These are phyloP conservation scores for Drosophila ficusphila DNA, from an alignment of 1,140 invertebrate species.

Conservation along the genomic window DNA sequence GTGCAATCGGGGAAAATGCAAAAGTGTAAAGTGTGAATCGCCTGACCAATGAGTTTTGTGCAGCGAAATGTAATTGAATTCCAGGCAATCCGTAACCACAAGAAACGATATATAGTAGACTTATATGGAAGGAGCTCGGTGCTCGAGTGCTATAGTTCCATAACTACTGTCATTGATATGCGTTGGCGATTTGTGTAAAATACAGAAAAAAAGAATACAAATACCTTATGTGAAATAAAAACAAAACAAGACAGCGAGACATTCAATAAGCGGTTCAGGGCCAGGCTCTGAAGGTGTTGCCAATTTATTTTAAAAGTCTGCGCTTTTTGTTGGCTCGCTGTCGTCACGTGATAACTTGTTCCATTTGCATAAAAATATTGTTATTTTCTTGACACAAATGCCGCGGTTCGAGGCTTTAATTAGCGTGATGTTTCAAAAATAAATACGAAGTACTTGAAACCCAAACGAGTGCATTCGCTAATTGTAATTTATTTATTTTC, in stretches of 20 bases:
- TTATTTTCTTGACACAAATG: conserved; percentile 57
- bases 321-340: conserved; percentile 44
- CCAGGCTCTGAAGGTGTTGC: conserved; percentile 72
- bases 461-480: conserved; percentile 1
- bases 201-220: conserved; percentile 19
- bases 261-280: conserved; percentile 79
- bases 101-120: neutral
- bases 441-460: conserved; percentile 24
- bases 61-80: conserved; percentile 41
- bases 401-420: conserved; percentile 45
- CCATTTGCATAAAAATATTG: conserved; percentile 62
- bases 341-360: conserved; percentile 73
- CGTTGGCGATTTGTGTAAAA: conserved; percentile 28
- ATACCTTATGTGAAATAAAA: conserved; percentile 25
- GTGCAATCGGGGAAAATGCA: conserved; percentile 21
- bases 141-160: conserved; percentile 3
- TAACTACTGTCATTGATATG: conserved; percentile 35
- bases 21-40: conserved; percentile 48
- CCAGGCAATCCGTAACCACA: conserved; percentile 32
- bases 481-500: conserved; percentile 33
- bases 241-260: conserved; percentile 38
- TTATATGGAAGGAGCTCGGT: conserved; percentile 2
- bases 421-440: conserved; percentile 39
- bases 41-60: conserved; percentile 31
- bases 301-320: conserved; percentile 75